Conservation (phyloP, 2,797 vertebrate genomes). For the Perodicticus potto region DNA sequence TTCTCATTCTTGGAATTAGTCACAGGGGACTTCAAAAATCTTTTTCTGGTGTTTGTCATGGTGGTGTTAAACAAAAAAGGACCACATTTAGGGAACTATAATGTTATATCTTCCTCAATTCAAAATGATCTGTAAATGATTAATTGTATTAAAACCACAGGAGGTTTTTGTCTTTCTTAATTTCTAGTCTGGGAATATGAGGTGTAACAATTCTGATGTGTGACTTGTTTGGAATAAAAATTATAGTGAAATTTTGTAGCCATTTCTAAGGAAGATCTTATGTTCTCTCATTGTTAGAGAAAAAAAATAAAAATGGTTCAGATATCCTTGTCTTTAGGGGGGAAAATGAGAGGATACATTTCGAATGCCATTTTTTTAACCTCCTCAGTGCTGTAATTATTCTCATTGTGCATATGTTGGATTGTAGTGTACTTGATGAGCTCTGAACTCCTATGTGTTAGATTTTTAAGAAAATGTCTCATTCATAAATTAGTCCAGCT, state of each 20-base stretch:
- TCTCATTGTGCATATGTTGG: background rate
- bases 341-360: conserved; percentile 59
- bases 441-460: conserved; percentile 21
- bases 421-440: conserved; percentile 50
- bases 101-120: background rate
- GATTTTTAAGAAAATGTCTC: conserved; percentile 59
- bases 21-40: conserved; percentile 22
- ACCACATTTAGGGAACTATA: background rate
- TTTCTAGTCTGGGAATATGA: conserved; percentile 46
- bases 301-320: conserved; percentile 27
- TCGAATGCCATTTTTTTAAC: conserved; percentile 36
- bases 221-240: conserved; percentile 54
- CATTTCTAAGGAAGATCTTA: conserved; percentile 23
- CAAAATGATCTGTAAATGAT: conserved; percentile 12
- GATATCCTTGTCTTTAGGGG: background rate
- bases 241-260: conserved; percentile 41
- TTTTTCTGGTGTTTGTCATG: background rate
- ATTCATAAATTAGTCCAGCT: conserved; percentile 34
- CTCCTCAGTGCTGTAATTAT: conserved; percentile 8
- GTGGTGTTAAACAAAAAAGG: conserved; percentile 34
- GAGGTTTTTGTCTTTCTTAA: background rate
- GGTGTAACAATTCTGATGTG: conserved; percentile 13
- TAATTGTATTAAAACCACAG: conserved; percentile 26
- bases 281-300: conserved; percentile 40
- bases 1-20: conserved; percentile 39